Base-by-base conservation (phyloP, 2,113 vertebrate species). In the Coryphaenoides rupestris region DNA sequence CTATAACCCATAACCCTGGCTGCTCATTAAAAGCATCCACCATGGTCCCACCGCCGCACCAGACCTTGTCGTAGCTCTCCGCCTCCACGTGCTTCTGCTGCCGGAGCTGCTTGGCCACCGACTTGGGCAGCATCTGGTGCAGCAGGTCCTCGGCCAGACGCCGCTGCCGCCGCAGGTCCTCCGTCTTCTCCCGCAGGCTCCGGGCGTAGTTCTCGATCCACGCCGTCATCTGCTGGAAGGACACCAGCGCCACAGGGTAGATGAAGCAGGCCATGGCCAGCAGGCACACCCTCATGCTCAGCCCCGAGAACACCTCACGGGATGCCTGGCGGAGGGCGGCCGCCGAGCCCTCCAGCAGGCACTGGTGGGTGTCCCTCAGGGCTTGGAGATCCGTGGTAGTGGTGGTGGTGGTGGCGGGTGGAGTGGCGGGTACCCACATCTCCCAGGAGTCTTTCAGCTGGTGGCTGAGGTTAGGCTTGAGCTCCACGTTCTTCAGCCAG, bases 91-190 rank as follows among this genome's bases (percentile, higher is more conserved):
- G 92, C 52, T 89, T 89, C 1, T 66, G 57, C 64, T 88, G 91
- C 9, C 94, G 86, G 0, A 96, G 89, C 81, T 96, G 94, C 69
- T 87, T 93, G 74, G 91, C 94, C 4, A 95, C 95, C 1, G 93
- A 90, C 65, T 93, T 95, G 14, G 95, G 95, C 70, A 96, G 26
- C 94, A 96, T 96, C 77, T 96, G 94, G 74, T 96, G 92, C 46
- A 96, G 77, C 49, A 96, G 93, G 45, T 96, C 91, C 73, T 96
- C 94, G 0, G 93, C 93, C 4, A 94, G 66, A 4, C 19, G 75
- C 60, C 93, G 83, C 80, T 96, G 91, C 46, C 62, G 85, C 63
- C 88, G 93, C 61, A 96, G 84, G 40, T 90, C 93, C 57, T 93
- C 87, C 0, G 92, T 92, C 78, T 84, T 91, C 61, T 93, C 88